Base-by-base conservation (phyloP, 2,113 vertebrate genomes). In the Podiceps cristatus region DNA sequence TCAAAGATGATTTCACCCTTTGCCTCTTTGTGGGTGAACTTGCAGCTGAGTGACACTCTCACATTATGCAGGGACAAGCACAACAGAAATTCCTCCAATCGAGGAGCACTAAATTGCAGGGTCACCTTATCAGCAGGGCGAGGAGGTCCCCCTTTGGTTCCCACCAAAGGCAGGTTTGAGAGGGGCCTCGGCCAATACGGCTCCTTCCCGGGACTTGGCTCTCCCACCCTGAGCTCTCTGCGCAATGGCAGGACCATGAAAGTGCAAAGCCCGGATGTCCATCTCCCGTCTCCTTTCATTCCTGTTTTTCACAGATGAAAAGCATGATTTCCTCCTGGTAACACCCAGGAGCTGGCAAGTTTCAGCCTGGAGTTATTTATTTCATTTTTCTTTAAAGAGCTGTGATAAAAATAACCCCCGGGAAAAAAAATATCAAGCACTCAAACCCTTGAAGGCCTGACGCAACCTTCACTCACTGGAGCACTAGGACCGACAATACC, bases 1-100 rank as follows among this genome's bases (percentile, higher is more conserved):
- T 64, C 62, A 58, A 78, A 77, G 77, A 68, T 79, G 35, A 93
- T 75, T 96, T 87, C 73, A 84, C 14, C 56, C 58, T 91, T 95
- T 81, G 73, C 82, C 40, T 91, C 60, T 60, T 86, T 2, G 2
- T 3, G 31, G 76, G 72, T 95, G 76, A 89, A 95, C 93, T 25
- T 87, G 88, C 95, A 89, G 83, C 72, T 88, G 60, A 86, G 56
- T 81, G 80, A 97, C 86, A 78, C 81, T 95, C 91, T 88, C 94
- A 84, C 9, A 1, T 75, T 83, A 67, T 87, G 35, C 83, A 49
- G 29, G 73, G 91, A 75, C 60, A 67, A 77, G 24, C 1, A 6
- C 42, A 56, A n/a, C 31, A 94, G 55, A 74, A 90, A 86, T 49
- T 47, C 50, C 44, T 66, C 44, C 1, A 4, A 2, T 4, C 44